These are phyloP conservation scores for Drosophila nannoptera DNA, from an alignment of 1,140 invertebrate species.

Conservation along the genomic window DNA sequence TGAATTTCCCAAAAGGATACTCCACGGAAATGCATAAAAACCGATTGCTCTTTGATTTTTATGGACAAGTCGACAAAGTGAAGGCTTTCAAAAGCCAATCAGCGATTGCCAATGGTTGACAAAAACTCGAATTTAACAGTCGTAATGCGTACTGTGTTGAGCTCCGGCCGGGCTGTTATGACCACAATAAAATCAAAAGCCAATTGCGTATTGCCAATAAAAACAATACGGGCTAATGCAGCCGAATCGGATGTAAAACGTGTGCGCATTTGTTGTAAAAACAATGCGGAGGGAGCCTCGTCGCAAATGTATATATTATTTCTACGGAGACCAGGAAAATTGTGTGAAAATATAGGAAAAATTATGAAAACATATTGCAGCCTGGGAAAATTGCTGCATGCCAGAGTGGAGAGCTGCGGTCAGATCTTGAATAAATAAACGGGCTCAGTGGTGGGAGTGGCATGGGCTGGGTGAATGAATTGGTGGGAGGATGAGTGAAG, in stretches of 20 bases:
- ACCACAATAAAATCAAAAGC: conserved; percentile 63
- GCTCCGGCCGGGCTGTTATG: conserved; percentile 41
- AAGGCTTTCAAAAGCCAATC: conserved; percentile 58
- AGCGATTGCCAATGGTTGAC: conserved; percentile 45
- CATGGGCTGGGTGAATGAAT: no score
- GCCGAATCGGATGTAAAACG: conserved; percentile 19
- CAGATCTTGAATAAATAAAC: conserved; percentile 4
- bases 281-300: conserved; percentile 14
- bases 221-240: conserved; percentile 24
- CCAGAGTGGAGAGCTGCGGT: not conserved
- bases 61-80: conserved; percentile 34
- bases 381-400: conserved; percentile 3
- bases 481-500: no score
- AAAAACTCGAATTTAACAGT: conserved; percentile 42
- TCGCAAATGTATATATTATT: conserved; percentile 8
- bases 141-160: conserved; percentile 16
- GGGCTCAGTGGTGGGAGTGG: not conserved
- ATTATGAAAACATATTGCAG: conserved; percentile 5
- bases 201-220: conserved; percentile 51
- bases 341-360: conserved; percentile 10
- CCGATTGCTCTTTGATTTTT: conserved; percentile 52
- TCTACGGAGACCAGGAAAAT: conserved; percentile 1
- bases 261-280: conserved; percentile 22
- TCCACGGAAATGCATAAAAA: conserved; percentile 14
- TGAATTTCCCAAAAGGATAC: conserved; percentile 20